Conservation (phyloP, 1,140 invertebrate genomes). For the Atta texana region DNA sequence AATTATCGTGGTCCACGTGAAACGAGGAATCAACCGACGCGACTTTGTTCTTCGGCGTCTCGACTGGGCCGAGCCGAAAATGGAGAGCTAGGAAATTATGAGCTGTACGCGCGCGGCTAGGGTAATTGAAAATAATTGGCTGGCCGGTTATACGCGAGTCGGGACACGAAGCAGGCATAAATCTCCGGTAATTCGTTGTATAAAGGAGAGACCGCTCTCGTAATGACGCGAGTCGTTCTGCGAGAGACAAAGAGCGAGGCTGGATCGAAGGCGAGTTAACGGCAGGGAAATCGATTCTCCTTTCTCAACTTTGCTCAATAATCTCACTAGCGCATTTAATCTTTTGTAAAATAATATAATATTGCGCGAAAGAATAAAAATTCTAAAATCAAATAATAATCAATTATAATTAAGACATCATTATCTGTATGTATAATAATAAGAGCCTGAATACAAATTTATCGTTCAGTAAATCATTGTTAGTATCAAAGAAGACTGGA, state of each 20-base stretch:
- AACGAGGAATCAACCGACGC: slow-evolving; percentile 30
- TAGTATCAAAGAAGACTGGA: background rate
- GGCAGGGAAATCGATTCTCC: slow-evolving; percentile 61
- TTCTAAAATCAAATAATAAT: background rate
- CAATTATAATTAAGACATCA: background rate
- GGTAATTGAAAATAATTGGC: slow-evolving; percentile 78
- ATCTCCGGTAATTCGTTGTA: slow-evolving; percentile 73
- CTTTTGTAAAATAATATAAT: background rate
- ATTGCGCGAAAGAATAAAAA: background rate
- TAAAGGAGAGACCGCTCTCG: slow-evolving; percentile 68
- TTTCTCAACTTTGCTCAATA: slow-evolving; percentile 15
- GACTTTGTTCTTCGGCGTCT: slow-evolving; percentile 3
- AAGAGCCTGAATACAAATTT: background rate
- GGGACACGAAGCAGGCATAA: slow-evolving; percentile 74
- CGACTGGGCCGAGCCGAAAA: slow-evolving; percentile 65
- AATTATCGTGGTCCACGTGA: slow-evolving; percentile 39
- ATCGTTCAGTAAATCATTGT: background rate
- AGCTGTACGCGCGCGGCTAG: slow-evolving; percentile 53
- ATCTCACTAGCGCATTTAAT: slow-evolving; percentile 7
- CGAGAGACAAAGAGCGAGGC: slow-evolving; percentile 46
- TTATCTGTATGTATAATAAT: background rate
- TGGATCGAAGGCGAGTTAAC: slow-evolving; percentile 38
- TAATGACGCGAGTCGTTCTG: slow-evolving; percentile 63
- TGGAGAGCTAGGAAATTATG: slow-evolving; percentile 70
- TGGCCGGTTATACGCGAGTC: slow-evolving; percentile 62